Percentiles rank a stretch among this genome's conserved stretches.
Evolutionary conservation across 2,888 invertebrate genomes (phyloP).

Genomic region (Pyrgus malvae): DNA sequence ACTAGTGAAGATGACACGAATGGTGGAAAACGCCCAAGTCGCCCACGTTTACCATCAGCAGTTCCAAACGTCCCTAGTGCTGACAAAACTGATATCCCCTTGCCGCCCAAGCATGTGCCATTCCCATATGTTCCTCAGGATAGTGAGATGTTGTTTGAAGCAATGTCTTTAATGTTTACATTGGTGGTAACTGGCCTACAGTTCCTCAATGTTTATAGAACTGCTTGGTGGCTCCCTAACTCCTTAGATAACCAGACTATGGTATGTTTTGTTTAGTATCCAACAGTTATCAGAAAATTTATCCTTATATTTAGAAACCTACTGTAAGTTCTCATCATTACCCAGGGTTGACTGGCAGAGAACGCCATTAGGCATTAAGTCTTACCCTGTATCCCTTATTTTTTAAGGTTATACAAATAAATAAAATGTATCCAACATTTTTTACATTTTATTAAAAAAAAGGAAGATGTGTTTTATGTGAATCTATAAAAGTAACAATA

Average conservation of each 20-base stretch:
- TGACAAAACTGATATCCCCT: constrained; percentile 65
- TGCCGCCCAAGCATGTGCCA: constrained; percentile 90
- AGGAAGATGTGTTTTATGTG: too few relatives aligned
- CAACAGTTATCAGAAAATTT: too few relatives aligned
- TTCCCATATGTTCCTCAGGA: constrained; percentile 90
- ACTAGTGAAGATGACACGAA: constrained; percentile 61
- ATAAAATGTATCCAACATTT: too few relatives aligned
- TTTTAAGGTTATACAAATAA: too few relatives aligned
- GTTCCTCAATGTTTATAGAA: constrained; percentile 96
- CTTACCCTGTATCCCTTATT: too few relatives aligned
- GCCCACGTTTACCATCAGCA: constrained; percentile 46
- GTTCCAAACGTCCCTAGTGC: constrained; percentile 35
- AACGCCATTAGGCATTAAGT: too few relatives aligned
- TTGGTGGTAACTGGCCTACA: constrained; percentile 91
- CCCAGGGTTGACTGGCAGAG: too few relatives aligned
- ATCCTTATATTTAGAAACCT: too few relatives aligned
- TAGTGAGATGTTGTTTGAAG: constrained; percentile 92
- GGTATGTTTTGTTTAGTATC: constrained; percentile 78
- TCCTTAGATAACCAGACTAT: constrained; percentile 93
- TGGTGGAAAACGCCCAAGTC: constrained; percentile 51
- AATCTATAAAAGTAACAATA: too few relatives aligned
- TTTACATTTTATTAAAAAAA: too few relatives aligned
- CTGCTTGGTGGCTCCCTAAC: constrained; percentile 98
- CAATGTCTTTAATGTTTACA: constrained; percentile 91
- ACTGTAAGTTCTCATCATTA: too few relatives aligned